These are phyloP conservation scores for Pteruthius melanotis DNA, from an alignment of 2,113 vertebrate genomes.

Conservation along the genomic window DNA sequence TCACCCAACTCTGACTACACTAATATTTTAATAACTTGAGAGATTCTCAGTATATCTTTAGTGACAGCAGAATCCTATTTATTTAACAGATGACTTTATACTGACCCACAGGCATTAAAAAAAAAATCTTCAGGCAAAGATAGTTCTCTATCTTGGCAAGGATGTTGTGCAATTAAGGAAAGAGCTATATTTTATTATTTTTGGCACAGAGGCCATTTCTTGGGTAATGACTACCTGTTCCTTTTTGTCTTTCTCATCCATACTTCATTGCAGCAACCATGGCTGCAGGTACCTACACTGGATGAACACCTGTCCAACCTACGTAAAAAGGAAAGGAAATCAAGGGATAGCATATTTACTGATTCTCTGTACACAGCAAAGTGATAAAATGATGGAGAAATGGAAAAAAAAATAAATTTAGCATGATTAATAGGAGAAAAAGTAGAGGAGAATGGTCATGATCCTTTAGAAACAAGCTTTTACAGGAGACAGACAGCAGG, in stretches of 20 bases:
- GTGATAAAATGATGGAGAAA: background rate
- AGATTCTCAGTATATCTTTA: background rate
- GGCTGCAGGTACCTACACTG: background rate
- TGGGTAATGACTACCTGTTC: background rate
- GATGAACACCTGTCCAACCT: background rate
- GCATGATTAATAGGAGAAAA: background rate
- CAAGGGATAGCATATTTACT: background rate
- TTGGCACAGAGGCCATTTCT: background rate
- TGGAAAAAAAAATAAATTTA: background rate
- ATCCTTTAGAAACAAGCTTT: background rate
- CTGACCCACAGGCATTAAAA: background rate
- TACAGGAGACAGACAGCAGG: background rate
- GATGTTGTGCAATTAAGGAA: background rate
- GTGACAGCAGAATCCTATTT: background rate
- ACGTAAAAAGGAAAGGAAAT: background rate
- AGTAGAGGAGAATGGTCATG: background rate
- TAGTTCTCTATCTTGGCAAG: background rate
- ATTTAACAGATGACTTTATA: background rate
- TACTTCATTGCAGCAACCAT: background rate
- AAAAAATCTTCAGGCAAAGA: background rate
- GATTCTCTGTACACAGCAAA: background rate
- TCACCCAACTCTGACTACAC: background rate
- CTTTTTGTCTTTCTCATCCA: background rate
- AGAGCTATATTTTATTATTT: background rate
- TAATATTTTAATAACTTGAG: background rate